Evolutionary conservation across 2,797 vertebrate genomes (phyloP), one percentile per base, ranked within the genome.

Genomic region (Cirrhinus mrigala): DNA sequence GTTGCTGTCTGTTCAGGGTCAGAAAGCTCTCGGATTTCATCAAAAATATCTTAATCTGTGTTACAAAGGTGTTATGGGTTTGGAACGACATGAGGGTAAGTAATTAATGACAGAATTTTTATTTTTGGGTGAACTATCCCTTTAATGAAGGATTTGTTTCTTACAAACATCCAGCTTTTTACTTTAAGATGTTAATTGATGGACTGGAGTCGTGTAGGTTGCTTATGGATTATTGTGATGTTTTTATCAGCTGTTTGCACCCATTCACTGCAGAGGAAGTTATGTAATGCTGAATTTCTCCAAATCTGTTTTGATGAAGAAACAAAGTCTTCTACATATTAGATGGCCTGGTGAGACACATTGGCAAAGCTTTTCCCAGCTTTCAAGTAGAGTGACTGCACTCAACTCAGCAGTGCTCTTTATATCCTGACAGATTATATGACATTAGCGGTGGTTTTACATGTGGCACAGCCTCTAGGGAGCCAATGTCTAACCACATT

Each of bases 341-440:
- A 6, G 62, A 64, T 64, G 62, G 40, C 37, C 14, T 69, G 37
- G 37, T 58, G 52, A 68, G 24, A 64, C 24, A 64, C 24, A 64
- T 29, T 29, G 27, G 27, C 62, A 64, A 64, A 29, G 14, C 2
- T 33, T 66, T 16, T 33, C 3, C 7, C 37, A 44, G 37, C 33
- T 22, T 11, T 44, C 62, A 29, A 66, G 15, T 66, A 18, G 6
- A 29, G 5, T 27, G 14, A 33, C 62, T 24, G n/a, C n/a, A 6
- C 58, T 60, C 24, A 60, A 24, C n/a, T 60, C n/a, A 14, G 58
- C 20, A 15, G 52, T 76, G 29, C 54, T 85, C 79, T 46, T 58
- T 15, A 75, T 79, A 71, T 82, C 9, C 9, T 14, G 56, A 44
- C 37, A 52, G 79, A 69, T 60, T 79, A 27, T 52, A 79, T 78